phyloP scores from a whole-genome alignment of 92 coral and sea anemone genomes.

The Epizoanthus ramosus region DNA sequence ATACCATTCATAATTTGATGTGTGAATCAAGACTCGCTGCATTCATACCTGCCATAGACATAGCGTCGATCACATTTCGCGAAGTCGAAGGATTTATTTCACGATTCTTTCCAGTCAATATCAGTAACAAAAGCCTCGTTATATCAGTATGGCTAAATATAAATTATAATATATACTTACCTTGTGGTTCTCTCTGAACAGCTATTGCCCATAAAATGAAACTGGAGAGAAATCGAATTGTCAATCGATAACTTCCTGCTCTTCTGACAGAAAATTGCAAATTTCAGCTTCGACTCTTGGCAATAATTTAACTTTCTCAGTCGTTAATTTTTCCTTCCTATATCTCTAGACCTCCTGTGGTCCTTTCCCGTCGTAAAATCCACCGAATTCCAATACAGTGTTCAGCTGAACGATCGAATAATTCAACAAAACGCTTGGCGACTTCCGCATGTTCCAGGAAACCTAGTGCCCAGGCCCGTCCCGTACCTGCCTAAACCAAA shows the following conservation, averaged over 20 bases:
- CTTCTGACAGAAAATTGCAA: background rate
- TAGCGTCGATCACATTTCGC: too few relatives aligned
- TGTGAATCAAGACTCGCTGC: too few relatives aligned
- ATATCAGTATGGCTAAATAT: too few relatives aligned
- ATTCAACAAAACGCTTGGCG: background rate
- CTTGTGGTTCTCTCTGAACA: too few relatives aligned
- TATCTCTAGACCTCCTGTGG: background rate
- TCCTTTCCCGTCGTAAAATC: slow-evolving; percentile 34
- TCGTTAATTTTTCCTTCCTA: background rate
- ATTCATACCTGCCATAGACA: too few relatives aligned
- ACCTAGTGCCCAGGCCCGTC: slow-evolving; percentile 10
- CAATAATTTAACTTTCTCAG: background rate
- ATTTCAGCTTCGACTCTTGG: background rate
- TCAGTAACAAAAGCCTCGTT: too few relatives aligned
- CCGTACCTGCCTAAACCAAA: background rate
- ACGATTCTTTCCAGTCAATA: too few relatives aligned
- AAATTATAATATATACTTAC: too few relatives aligned
- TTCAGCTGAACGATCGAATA: background rate
- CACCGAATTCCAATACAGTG: slow-evolving; percentile 1
- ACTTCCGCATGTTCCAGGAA: background rate
- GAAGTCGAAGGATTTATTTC: too few relatives aligned
- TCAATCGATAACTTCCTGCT: slow-evolving; percentile 10
- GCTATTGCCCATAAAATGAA: too few relatives aligned
- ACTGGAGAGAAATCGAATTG: too few relatives aligned
- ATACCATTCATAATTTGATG: too few relatives aligned